Evolutionary conservation across 1,140 invertebrate species (phyloP).

Genomic region (Saccostrea glomerata): DNA sequence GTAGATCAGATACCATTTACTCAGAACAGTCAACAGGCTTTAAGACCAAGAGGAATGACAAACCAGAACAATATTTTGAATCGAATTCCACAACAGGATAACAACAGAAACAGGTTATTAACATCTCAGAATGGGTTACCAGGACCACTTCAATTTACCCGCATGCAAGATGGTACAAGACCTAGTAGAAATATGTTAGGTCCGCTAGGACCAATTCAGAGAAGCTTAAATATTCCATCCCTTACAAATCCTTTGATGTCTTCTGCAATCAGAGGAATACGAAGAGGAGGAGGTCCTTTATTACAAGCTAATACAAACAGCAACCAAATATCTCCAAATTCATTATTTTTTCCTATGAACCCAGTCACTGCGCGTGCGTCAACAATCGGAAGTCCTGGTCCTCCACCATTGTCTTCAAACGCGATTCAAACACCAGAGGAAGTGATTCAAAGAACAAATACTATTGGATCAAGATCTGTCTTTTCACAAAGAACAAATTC

Average conservation of each 20-base stretch:
- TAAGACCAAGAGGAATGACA: neutral
- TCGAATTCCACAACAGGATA: neutral
- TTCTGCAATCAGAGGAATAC: neutral
- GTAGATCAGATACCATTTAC: neutral
- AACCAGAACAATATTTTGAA: neutral
- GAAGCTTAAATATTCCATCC: neutral
- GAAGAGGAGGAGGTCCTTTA: neutral
- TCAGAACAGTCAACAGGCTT: neutral
- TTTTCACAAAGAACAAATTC: slow-evolving; percentile 25
- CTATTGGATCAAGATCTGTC: slow-evolving; percentile 24
- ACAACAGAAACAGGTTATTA: neutral
- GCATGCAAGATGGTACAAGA: neutral
- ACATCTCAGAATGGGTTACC: neutral
- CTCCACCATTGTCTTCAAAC: neutral
- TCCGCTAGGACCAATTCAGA: slow-evolving; percentile 1
- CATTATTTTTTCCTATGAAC: slow-evolving; percentile 18
- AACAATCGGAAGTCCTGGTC: slow-evolving; percentile 12
- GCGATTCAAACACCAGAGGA: slow-evolving; percentile 18
- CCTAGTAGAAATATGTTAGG: slow-evolving; percentile 1
- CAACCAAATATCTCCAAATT: slow-evolving; percentile 3
- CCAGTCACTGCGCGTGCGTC: neutral
- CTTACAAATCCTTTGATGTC: neutral
- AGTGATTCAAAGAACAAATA: slow-evolving; percentile 14
- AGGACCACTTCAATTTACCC: neutral
- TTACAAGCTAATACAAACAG: neutral